These are phyloP conservation scores for Drosophila biarmipes DNA, from an alignment of 1,140 invertebrate species.

Conservation along the genomic window DNA sequence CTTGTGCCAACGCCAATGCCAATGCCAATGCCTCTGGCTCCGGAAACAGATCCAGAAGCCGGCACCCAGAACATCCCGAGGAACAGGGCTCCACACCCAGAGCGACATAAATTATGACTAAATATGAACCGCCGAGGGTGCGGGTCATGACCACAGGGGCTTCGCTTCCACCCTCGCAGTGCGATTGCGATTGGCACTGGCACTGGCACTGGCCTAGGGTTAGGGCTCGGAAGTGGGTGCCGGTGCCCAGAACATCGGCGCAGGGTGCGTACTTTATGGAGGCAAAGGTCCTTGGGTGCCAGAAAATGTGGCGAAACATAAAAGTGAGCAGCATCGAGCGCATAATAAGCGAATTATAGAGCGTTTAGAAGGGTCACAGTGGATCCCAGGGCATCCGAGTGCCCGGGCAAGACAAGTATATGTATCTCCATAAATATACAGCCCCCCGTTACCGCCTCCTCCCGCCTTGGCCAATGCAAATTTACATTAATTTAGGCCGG, in stretches of 20 bases:
- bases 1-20: too few species aligned
- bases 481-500: slow-evolving; percentile 71
- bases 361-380: slow-evolving; percentile 75
- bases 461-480: slow-evolving; percentile 52
- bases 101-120: slow-evolving; percentile 83
- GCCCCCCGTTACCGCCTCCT: not conserved
- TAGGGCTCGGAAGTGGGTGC: slow-evolving; percentile 6
- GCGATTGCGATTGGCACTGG: slow-evolving; percentile 1
- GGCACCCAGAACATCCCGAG: slow-evolving; percentile 37
- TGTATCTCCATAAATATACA: not conserved
- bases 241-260: not conserved
- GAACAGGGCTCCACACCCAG: slow-evolving; percentile 66
- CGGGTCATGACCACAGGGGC: slow-evolving; percentile 47
- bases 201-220: slow-evolving; percentile 6
- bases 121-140: slow-evolving; percentile 62
- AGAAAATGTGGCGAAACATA: slow-evolving; percentile 70
- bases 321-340: slow-evolving; percentile 71
- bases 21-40: not conserved
- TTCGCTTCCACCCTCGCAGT: slow-evolving; percentile 15
- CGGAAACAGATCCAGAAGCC: slow-evolving; percentile 8
- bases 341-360: slow-evolving; percentile 82
- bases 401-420: too few species aligned
- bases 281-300: slow-evolving; percentile 40
- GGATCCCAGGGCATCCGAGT: not conserved
- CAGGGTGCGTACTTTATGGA: slow-evolving; percentile 64